Base-by-base conservation (phyloP, 2,888 invertebrate genomes). In the Drosophila recens region DNA sequence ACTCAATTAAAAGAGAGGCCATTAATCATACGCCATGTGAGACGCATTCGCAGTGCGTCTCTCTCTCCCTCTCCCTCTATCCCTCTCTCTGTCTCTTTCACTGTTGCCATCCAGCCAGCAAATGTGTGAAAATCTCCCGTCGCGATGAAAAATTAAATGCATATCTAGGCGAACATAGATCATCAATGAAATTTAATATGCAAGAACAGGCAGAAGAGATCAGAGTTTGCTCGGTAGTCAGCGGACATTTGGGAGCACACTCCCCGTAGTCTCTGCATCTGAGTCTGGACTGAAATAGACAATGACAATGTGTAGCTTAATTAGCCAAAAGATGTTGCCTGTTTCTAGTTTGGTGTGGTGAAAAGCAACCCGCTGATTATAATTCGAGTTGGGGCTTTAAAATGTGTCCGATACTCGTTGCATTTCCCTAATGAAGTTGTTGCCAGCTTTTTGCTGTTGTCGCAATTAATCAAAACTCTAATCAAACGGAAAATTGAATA, bases 151-250 rank as follows among this genome's bases (percentile, higher is more conserved):
- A 89, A 90, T 90, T 85, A 86, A 87, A 90, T 82, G 90, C 83
- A 90, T 75, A 76, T 79, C 82, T 87, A 78, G 76, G 78, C 66
- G 81, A 71, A 76, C 90, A 78, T 90, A 77, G 90, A 90, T 90
- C 91, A 90, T 88, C 88, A 90, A 90, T 89, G 91, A 89, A 90
- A 89, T 87, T 89, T 89, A 89, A 90, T 90, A 89, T 90, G 90
- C 75, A 15, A 57, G 67, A 42, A 27, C 69, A 77, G 59, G 67
- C 51, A 65, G 69, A 59, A 59, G 67, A 52, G 53, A 36, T 46
- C 52, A 40, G 54, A 45, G 23, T 53, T 61, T 61, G 17, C 40
- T 46, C 45, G 57, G 65, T 51, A 45, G 48, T 46, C 43, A n/a
- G 17, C 48, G 63, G 33, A 69, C 75, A 79, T 63, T 69, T 52